Percentiles rank a stretch among this genome's conserved stretches.
phyloP scores from a whole-genome alignment of 2,797 vertebrate genomes.

The Oreonectes daqikongensis region DNA sequence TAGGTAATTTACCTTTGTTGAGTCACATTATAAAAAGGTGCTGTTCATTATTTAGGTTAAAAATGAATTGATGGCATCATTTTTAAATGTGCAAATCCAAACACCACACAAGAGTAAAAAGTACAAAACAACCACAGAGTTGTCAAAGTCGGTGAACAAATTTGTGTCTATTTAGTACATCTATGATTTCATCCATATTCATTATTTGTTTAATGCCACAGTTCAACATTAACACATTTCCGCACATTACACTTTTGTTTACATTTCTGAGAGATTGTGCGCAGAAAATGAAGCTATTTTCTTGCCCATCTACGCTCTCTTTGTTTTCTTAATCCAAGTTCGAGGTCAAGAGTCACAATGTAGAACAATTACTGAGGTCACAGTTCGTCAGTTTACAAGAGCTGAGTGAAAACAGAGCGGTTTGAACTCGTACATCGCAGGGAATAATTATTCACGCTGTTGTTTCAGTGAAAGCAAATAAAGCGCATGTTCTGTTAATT shows the following conservation, averaged over 20 bases:
- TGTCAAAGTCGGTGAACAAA: too few relatives aligned
- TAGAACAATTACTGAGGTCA: slow-evolving; percentile 71
- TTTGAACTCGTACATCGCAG: slow-evolving; percentile 29
- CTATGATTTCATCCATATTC: background rate
- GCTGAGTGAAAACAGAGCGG: slow-evolving; percentile 60
- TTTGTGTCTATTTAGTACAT: too few relatives aligned
- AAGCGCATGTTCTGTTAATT: slow-evolving; percentile 35
- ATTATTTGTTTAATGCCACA: background rate
- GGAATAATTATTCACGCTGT: slow-evolving; percentile 43
- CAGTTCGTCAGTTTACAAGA: slow-evolving; percentile 64
- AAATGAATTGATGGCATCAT: too few relatives aligned
- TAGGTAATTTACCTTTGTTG: too few relatives aligned
- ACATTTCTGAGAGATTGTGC: slow-evolving; percentile 13
- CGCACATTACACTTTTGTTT: slow-evolving; percentile 15
- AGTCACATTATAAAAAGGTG: too few relatives aligned
- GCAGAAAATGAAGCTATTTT: slow-evolving; percentile 53
- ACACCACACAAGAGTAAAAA: too few relatives aligned
- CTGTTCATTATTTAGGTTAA: too few relatives aligned
- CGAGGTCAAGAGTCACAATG: slow-evolving; percentile 69
- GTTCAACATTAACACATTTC: background rate
- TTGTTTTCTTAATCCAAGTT: slow-evolving; percentile 62
- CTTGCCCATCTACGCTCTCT: slow-evolving; percentile 56
- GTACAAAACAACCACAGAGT: too few relatives aligned
- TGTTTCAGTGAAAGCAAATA: slow-evolving; percentile 34
- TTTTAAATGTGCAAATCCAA: too few relatives aligned